phyloP scores from a whole-genome alignment of 23 tunicate species.

The Halocynthia roretzi region DNA sequence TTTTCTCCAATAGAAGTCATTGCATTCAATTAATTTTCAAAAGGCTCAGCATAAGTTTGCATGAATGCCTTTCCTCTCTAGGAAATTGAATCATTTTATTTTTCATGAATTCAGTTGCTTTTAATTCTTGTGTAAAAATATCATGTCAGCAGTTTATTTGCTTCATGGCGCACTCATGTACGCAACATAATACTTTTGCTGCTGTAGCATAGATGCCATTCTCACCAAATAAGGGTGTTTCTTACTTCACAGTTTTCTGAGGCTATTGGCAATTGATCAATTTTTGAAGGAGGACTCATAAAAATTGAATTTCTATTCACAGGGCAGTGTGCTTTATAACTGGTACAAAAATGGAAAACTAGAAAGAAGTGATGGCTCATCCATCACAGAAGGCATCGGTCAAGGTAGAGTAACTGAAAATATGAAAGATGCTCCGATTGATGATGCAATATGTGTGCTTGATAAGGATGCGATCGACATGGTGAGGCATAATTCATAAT shows the following conservation, averaged over 20 bases:
- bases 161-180: too few relatives aligned
- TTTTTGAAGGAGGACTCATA: too few relatives aligned
- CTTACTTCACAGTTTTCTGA: too few relatives aligned
- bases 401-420: conserved; percentile 90
- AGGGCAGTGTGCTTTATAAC: conserved; percentile 87
- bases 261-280: too few relatives aligned
- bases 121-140: too few relatives aligned
- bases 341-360: conserved; percentile 82
- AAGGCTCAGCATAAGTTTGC: neutral
- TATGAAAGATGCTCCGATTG: conserved; percentile 93
- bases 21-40: neutral
- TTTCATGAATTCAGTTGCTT: too few relatives aligned
- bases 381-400: conserved; percentile 95
- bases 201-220: too few relatives aligned
- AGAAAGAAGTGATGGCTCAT: conserved; percentile 80
- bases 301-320: neutral
- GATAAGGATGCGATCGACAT: conserved; percentile 84
- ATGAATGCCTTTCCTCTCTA: too few relatives aligned
- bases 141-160: too few relatives aligned
- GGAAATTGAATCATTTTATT: too few relatives aligned
- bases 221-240: too few relatives aligned
- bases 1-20: neutral
- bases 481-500: conserved; percentile 29
- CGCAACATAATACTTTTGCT: too few relatives aligned
- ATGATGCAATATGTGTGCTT: conserved; percentile 80